phyloP scores from a whole-genome alignment of 2,888 invertebrate genomes.

The Heliconius sara region DNA sequence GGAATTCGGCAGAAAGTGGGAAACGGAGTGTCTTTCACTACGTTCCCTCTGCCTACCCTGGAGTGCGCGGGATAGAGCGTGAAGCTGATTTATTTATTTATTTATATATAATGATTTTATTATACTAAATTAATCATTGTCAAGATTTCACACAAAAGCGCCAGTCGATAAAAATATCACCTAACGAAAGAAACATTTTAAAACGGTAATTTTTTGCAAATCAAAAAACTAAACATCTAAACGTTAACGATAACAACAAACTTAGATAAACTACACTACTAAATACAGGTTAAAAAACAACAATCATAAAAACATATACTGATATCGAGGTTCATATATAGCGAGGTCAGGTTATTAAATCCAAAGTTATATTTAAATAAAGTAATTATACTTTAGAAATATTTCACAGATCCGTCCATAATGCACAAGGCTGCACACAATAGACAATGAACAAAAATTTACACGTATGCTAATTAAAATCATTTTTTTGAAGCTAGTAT shows the following conservation, averaged over 20 bases:
- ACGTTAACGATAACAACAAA: neutral
- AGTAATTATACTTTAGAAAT: slow-evolving; percentile 7
- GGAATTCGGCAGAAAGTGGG: too few relatives aligned
- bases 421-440: slow-evolving; percentile 28
- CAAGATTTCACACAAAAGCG: too few relatives aligned
- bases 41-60: too few relatives aligned
- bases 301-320: neutral
- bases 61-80: too few relatives aligned
- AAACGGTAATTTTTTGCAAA: too few relatives aligned
- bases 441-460: slow-evolving; percentile 28
- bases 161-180: too few relatives aligned
- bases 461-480: slow-evolving; percentile 46
- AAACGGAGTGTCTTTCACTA: too few relatives aligned
- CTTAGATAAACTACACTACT: neutral
- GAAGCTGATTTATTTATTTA: too few relatives aligned
- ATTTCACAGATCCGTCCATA: neutral
- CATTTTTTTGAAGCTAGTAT: slow-evolving; percentile 44
- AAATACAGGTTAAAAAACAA: neutral
- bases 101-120: too few relatives aligned
- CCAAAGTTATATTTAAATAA: slow-evolving; percentile 2
- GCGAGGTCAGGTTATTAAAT: slow-evolving; percentile 1
- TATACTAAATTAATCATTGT: too few relatives aligned
- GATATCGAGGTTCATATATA: neutral
- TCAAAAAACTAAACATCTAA: too few relatives aligned
- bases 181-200: too few relatives aligned